A percentile compares a stretch with the other conserved stretches of the same genome.
These are phyloP conservation scores for Scytalopus superciliaris DNA, from an alignment of 2,113 vertebrate genomes.

Conservation along the genomic window DNA sequence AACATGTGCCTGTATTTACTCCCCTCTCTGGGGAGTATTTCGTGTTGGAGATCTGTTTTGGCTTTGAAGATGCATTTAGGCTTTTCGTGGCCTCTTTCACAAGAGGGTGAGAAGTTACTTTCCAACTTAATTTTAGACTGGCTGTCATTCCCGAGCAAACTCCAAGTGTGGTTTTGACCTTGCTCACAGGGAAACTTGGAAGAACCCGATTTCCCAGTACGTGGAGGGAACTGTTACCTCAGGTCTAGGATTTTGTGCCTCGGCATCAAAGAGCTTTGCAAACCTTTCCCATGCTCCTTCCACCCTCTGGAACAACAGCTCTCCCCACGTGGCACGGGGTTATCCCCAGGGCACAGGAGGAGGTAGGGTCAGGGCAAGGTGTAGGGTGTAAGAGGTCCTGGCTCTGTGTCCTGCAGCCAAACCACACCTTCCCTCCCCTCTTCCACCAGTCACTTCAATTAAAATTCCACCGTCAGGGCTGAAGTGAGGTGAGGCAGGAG, in stretches of 20 bases:
- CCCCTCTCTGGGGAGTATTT: not conserved
- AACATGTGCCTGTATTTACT: not conserved
- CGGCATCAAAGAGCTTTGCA: not conserved
- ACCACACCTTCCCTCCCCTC: conserved; percentile 27
- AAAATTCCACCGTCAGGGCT: conserved; percentile 45
- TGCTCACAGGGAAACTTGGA: not conserved
- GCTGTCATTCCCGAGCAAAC: not conserved
- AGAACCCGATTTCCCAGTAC: not conserved
- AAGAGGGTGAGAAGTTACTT: conserved; percentile 40
- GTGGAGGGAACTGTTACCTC: conserved; percentile 1
- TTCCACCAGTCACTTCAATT: conserved; percentile 52
- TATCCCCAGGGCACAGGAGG: conserved; percentile 23
- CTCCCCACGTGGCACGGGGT: not conserved
- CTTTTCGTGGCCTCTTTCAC: conserved; percentile 41
- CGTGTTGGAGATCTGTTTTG: not conserved
- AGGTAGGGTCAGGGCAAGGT: not conserved
- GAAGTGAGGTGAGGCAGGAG: conserved; percentile 40
- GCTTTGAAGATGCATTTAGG: conserved; percentile 37
- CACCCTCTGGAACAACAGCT: not conserved
- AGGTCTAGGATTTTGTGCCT: conserved; percentile 18
- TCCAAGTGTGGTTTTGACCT: conserved; percentile 13
- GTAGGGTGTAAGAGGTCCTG: not conserved
- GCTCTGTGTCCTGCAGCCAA: conserved; percentile 41
- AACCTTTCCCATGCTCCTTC: conserved; percentile 29
- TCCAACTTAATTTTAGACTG: conserved; percentile 29